Base-by-base conservation (phyloP, 1,140 invertebrate genomes). In the Linepithema humile region DNA sequence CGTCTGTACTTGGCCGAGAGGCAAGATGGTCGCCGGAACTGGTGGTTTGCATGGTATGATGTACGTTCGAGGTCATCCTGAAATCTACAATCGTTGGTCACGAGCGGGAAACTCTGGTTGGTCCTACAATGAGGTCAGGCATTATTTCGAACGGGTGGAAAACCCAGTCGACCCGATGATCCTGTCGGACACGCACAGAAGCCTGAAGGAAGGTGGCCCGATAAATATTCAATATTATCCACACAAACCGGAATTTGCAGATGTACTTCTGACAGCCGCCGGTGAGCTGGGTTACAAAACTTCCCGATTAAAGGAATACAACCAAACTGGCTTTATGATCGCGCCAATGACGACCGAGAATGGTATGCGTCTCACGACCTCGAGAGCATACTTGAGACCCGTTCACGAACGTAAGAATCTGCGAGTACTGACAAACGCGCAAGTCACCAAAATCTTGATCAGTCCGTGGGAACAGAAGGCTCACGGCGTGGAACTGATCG, bases 111-210 rank as follows among this genome's bases (percentile, higher is more conserved):
- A 98, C 83, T 91, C 93, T 1, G 98, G 97, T 1, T 99, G 98
- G 98, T 96, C 97, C 7, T 99, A 98, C 91, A 93, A 96, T 2
- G 97, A 98, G 70, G 95, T 98, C 0, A 92, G 97, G n/a, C 96
- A 91, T 15, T 95, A 95, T 69, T 95, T 95, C 84, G 93, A 94
- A 55, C 91, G 90, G 4, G 91, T 91, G 0, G 95, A 95, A 38
- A 92, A 94, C 64, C 94, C 94, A 0, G 29, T 86, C 0, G 80
- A 90, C 12, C 89, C 88, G 35, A 89, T 38, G 23, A 91, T 93
- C 84, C 75, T 90, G 12, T 92, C 88, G 23, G 82, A 90, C 0
- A 84, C 64, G 17, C 92, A 50, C n/a, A 87, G 83, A 57, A 84
- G 9, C n/a, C 75, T 73, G 2, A 88, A 72, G 20, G 80, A 64